These are phyloP conservation scores for Phalera bucephala DNA, from an alignment of 2,888 invertebrate genomes.

Conservation along the genomic window DNA sequence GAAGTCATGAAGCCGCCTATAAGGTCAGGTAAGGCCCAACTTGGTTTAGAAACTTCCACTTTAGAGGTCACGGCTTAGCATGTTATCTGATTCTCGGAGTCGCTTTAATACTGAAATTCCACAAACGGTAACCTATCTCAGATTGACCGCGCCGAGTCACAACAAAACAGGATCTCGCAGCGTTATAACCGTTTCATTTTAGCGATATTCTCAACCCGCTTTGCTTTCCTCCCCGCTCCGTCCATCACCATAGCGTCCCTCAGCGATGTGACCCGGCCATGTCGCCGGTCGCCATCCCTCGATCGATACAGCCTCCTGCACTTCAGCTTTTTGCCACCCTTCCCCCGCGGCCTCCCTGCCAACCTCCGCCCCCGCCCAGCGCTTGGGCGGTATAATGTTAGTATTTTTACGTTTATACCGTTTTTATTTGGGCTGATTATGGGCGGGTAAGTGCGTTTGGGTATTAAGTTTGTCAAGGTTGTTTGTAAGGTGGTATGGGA, in stretches of 20 bases:
- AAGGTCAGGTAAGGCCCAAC: too few relatives aligned
- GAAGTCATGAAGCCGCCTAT: too few relatives aligned
- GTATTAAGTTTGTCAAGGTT: slow-evolving; percentile 1
- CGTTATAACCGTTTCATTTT: too few relatives aligned
- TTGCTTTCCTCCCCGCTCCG: slow-evolving; percentile 19
- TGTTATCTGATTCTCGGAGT: too few relatives aligned
- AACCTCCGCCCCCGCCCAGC: slow-evolving; percentile 30
- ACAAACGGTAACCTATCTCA: too few relatives aligned
- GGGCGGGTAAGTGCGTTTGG: slow-evolving; percentile 2
- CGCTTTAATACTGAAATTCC: too few relatives aligned
- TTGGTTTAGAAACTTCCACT: too few relatives aligned
- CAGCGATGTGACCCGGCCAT: slow-evolving; percentile 73
- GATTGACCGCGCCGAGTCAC: too few relatives aligned
- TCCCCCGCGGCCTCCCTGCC: slow-evolving; percentile 22
- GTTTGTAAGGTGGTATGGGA: too few relatives aligned
- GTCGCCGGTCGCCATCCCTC: slow-evolving; percentile 68
- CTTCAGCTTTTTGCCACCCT: slow-evolving; percentile 72
- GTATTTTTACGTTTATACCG: slow-evolving; percentile 68
- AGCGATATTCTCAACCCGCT: too few relatives aligned
- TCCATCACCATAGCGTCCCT: slow-evolving; percentile 16
- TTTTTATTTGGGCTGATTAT: slow-evolving; percentile 45
- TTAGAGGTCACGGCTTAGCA: too few relatives aligned
- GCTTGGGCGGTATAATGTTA: slow-evolving; percentile 53
- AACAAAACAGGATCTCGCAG: too few relatives aligned
- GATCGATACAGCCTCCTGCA: slow-evolving; percentile 82